Evolutionary conservation across 2,113 vertebrate genomes (phyloP).

Genomic region (Acinonyx jubatus): DNA sequence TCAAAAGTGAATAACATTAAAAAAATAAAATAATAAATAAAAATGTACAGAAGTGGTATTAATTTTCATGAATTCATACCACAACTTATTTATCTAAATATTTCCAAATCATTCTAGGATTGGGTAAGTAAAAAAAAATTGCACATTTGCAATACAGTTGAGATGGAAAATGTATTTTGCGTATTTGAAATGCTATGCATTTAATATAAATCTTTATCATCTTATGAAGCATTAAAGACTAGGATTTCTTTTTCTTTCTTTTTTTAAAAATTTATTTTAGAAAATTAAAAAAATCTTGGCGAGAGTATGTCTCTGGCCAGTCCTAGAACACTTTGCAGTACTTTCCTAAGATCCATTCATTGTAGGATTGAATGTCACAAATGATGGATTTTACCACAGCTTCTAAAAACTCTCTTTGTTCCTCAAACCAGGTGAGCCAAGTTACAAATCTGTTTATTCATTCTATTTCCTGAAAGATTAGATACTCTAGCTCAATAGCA

Average conservation of each 20-base stretch:
- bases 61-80: conserved; percentile 45
- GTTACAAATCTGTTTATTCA: conserved; percentile 68
- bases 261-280: not conserved
- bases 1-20: too few relatives aligned
- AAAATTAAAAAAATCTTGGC: not conserved
- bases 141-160: not conserved
- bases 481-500: conserved; percentile 35
- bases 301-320: not conserved
- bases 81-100: not conserved
- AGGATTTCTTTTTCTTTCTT: not conserved
- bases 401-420: conserved; percentile 76
- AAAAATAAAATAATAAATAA: not conserved
- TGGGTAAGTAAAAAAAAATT: not conserved
- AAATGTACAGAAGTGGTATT: conserved; percentile 35
- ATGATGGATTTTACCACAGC: conserved; percentile 22
- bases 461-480: conserved; percentile 69
- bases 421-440: conserved; percentile 45
- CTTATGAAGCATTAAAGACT: not conserved
- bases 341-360: conserved; percentile 20
- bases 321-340: not conserved
- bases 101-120: conserved; percentile 3
- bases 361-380: conserved; percentile 40
- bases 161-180: conserved; percentile 20
- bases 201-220: conserved; percentile 39
- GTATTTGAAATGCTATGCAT: conserved; percentile 16